These are phyloP conservation scores for Drosophila lini DNA, from an alignment of 1,140 invertebrate genomes.

Conservation along the genomic window DNA sequence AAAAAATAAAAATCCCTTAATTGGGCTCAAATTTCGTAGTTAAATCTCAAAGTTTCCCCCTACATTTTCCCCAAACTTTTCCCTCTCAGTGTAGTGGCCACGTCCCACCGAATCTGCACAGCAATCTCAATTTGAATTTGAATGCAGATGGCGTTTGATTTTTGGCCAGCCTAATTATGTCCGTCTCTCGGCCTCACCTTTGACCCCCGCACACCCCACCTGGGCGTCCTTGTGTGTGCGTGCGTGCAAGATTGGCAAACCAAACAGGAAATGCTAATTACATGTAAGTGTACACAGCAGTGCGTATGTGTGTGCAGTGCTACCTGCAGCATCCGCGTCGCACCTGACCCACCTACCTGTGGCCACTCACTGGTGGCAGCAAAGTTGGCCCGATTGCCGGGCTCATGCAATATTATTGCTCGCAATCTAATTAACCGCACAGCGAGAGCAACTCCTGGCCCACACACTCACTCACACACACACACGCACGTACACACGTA, in stretches of 20 bases:
- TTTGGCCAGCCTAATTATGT: conserved; percentile 63
- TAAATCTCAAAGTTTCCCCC: background rate
- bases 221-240: conserved; percentile 11
- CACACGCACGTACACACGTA: background rate
- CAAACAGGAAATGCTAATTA: conserved; percentile 77
- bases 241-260: conserved; percentile 42
- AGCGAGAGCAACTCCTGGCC: conserved; percentile 17
- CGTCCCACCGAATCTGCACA: conserved; percentile 13
- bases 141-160: conserved; percentile 67
- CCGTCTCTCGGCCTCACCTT: background rate
- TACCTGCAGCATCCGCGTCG: background rate
- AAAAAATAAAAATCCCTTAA: no score
- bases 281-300: conserved; percentile 62
- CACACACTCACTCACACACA: no score
- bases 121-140: conserved; percentile 54
- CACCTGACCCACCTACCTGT: background rate
- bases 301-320: conserved; percentile 9
- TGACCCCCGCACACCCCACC: background rate
- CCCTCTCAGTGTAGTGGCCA: background rate
- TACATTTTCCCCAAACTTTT: background rate
- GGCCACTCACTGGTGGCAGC: background rate
- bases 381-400: conserved; percentile 29
- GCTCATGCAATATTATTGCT: conserved; percentile 73
- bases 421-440: conserved; percentile 76
- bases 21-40: no score